phyloP scores from a whole-genome alignment of 1,140 invertebrate species.

The Lepeophtheirus salmonis region DNA sequence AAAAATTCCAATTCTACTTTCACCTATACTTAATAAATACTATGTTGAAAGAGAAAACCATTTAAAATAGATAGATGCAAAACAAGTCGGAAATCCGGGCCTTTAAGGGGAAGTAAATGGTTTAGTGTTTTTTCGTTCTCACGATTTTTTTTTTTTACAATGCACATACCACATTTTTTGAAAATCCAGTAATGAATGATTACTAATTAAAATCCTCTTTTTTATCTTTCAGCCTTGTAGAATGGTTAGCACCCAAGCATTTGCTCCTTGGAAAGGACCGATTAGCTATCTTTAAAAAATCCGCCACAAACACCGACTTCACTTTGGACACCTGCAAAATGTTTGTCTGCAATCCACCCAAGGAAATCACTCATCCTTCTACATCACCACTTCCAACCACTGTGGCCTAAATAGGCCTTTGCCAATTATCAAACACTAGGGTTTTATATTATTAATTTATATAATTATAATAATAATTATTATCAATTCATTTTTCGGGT shows the following conservation, averaged over 20 bases:
- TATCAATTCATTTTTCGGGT: too few species aligned
- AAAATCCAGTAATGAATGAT: neutral
- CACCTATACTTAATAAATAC: neutral
- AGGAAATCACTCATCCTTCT: neutral
- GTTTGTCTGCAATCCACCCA: slow-evolving; percentile 6
- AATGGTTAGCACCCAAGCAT: slow-evolving; percentile 2
- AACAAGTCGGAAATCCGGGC: neutral
- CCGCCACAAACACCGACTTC: neutral
- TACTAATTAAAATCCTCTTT: neutral
- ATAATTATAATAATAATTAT: too few species aligned
- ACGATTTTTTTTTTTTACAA: neutral
- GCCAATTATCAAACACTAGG: too few species aligned
- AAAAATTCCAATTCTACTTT: neutral
- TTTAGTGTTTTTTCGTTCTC: neutral
- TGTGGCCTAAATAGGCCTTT: too few species aligned
- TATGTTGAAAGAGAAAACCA: neutral
- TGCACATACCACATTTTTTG: neutral
- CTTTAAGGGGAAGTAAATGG: too few species aligned
- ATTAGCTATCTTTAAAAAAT: neutral
- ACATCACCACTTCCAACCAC: too few species aligned
- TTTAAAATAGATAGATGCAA: neutral
- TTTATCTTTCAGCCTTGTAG: neutral
- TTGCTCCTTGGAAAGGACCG: neutral
- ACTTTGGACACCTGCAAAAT: slow-evolving; percentile 7
- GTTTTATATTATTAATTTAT: too few species aligned